Conservation (phyloP, 2,113 vertebrate genomes). For the Piliocolobus tephrosceles region DNA sequence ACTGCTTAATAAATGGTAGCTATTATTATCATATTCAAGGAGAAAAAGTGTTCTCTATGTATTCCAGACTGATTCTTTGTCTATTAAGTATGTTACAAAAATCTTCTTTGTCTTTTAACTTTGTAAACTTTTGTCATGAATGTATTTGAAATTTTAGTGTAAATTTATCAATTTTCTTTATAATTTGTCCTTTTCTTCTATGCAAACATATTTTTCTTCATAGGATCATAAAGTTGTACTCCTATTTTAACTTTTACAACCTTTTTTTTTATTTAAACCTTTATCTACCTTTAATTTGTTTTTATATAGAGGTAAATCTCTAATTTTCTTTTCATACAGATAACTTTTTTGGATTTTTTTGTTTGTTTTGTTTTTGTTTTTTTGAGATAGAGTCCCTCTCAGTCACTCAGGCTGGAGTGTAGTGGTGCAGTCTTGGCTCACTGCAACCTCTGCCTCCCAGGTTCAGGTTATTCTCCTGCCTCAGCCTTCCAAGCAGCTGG, state of each 20-base stretch:
- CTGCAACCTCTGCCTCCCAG: no score
- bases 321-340: background rate
- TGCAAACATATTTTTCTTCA: background rate
- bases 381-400: no score
- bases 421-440: no score
- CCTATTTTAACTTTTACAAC: background rate
- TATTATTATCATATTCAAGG: background rate
- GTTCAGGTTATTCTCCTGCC: no score
- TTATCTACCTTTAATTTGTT: constrained; percentile 3
- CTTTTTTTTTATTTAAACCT: background rate
- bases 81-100: background rate
- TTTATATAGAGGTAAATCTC: background rate
- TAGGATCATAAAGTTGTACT: background rate
- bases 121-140: background rate
- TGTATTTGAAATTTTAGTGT: background rate
- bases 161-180: background rate
- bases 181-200: background rate
- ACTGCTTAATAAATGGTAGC: background rate
- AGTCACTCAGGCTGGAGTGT: no score
- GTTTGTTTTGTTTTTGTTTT: no score
- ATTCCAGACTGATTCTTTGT: background rate
- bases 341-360: background rate
- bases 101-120: background rate
- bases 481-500: no score
- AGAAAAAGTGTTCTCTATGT: background rate